Evolutionary conservation across 1,140 invertebrate species (phyloP).

Genomic region (Drosophila tani): DNA sequence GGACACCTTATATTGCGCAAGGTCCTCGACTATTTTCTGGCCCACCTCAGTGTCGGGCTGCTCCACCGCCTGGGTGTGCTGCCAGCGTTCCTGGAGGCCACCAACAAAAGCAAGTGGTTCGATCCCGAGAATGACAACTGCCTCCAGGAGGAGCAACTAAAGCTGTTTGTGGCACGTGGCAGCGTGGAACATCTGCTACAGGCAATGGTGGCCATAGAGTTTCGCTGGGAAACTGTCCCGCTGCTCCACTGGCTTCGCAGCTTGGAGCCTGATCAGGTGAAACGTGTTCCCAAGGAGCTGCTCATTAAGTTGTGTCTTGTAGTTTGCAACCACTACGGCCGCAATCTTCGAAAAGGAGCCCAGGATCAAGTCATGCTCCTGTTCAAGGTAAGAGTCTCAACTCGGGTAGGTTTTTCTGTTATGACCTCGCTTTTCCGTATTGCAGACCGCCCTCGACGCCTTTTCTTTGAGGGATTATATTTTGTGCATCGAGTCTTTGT

Average conservation of each 20-base stretch:
- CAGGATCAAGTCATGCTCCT: neutral
- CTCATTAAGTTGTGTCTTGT: neutral
- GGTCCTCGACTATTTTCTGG: neutral
- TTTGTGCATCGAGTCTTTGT: neutral
- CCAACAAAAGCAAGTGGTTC: neutral
- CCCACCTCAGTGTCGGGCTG: neutral
- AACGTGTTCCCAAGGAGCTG: neutral
- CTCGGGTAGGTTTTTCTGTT: neutral
- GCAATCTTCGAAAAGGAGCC: neutral
- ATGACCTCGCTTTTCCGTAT: neutral
- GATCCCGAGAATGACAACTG: neutral
- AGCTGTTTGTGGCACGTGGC: neutral
- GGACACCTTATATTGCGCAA: neutral
- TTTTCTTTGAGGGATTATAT: neutral
- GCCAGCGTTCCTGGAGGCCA: neutral
- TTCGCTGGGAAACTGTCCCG: neutral
- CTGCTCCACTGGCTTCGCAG: neutral
- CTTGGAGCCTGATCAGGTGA: neutral
- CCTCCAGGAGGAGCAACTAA: neutral
- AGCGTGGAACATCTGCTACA: neutral
- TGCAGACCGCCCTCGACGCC: neutral
- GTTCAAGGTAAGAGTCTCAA: neutral
- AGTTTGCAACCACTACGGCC: neutral
- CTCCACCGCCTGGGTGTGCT: neutral
- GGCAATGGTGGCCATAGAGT: neutral